Conservation (phyloP, 2,113 vertebrate species). For the Rana temporaria region DNA sequence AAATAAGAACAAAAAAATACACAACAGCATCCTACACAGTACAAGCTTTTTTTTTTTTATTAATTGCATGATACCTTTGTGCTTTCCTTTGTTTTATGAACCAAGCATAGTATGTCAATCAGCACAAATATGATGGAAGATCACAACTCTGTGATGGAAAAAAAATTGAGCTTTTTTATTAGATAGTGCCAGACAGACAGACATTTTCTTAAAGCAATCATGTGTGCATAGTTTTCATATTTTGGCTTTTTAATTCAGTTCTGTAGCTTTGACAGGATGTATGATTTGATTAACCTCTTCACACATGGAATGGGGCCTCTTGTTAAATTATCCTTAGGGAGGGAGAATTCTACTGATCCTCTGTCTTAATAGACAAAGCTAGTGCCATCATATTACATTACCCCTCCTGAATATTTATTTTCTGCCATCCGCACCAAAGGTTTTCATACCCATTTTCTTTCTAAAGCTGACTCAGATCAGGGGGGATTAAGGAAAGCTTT, state of each 20-base stretch:
- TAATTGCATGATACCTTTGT: too few species aligned
- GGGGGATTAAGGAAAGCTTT: slow-evolving; percentile 46
- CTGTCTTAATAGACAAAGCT: slow-evolving; percentile 16
- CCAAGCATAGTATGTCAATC: too few species aligned
- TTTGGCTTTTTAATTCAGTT: background rate
- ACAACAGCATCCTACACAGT: too few species aligned
- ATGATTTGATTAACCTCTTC: slow-evolving; percentile 36
- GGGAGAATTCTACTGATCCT: slow-evolving; percentile 4
- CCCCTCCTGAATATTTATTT: slow-evolving; percentile 41
- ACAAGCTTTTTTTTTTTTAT: too few species aligned
- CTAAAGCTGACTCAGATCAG: slow-evolving; percentile 48
- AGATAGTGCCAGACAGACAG: too few species aligned
- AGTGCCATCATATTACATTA: slow-evolving; percentile 32
- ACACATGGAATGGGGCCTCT: slow-evolving; percentile 17
- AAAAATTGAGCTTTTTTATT: too few species aligned
- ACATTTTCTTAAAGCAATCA: background rate
- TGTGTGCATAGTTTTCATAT: background rate
- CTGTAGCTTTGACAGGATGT: background rate
- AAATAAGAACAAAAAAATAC: too few species aligned
- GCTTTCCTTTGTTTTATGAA: too few species aligned
- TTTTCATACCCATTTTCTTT: slow-evolving; percentile 48
- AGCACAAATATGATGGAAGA: too few species aligned
- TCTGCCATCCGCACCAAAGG: slow-evolving; percentile 2
- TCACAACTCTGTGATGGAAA: too few species aligned
- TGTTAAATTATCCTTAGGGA: slow-evolving; percentile 23